A percentile compares a stretch with the other conserved stretches of the same genome.
These are phyloP conservation scores for Nymphalis c-album DNA, from an alignment of 2,888 invertebrate species.

Conservation along the genomic window DNA sequence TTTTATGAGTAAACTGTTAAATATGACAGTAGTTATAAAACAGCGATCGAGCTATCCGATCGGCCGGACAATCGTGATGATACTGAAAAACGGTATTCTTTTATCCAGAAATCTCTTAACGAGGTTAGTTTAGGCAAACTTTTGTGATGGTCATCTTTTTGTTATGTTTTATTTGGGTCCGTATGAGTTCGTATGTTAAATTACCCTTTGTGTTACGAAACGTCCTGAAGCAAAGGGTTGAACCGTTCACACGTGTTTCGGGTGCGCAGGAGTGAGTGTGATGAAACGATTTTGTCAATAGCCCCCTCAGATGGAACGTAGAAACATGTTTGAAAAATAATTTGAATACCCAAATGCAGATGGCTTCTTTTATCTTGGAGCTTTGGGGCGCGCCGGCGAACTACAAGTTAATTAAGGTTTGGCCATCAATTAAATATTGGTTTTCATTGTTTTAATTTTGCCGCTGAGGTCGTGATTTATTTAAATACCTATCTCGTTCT, in stretches of 20 bases:
- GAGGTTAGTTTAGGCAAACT: slow-evolving; percentile 81
- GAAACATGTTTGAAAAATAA: slow-evolving; percentile 80
- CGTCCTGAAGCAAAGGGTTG: slow-evolving; percentile 61
- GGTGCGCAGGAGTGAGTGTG: slow-evolving; percentile 77
- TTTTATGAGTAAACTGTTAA: slow-evolving; percentile 48
- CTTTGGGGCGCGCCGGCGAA: slow-evolving; percentile 64
- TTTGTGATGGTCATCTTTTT: slow-evolving; percentile 77
- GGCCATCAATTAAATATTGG: slow-evolving; percentile 80
- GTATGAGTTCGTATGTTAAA: slow-evolving; percentile 73
- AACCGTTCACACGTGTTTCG: slow-evolving; percentile 55
- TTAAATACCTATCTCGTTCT: slow-evolving; percentile 48
- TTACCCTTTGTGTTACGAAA: slow-evolving; percentile 59
- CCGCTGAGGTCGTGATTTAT: slow-evolving; percentile 70
- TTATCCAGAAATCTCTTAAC: slow-evolving; percentile 81
- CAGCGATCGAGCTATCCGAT: slow-evolving; percentile 75
- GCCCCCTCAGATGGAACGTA: slow-evolving; percentile 58
- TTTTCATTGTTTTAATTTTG: slow-evolving; percentile 75
- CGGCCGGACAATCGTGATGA: slow-evolving; percentile 76
- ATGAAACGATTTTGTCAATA: slow-evolving; percentile 63
- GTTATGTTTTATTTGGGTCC: slow-evolving; percentile 72
- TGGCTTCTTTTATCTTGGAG: slow-evolving; percentile 77
- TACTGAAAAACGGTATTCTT: slow-evolving; percentile 81
- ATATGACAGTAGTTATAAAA: slow-evolving; percentile 53
- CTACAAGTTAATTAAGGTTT: slow-evolving; percentile 81
- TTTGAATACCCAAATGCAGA: slow-evolving; percentile 81